Evolutionary conservation across 2,113 vertebrate species (phyloP), one percentile per base, ranked within the genome.

Genomic region (Hirundichthys speculiger): DNA sequence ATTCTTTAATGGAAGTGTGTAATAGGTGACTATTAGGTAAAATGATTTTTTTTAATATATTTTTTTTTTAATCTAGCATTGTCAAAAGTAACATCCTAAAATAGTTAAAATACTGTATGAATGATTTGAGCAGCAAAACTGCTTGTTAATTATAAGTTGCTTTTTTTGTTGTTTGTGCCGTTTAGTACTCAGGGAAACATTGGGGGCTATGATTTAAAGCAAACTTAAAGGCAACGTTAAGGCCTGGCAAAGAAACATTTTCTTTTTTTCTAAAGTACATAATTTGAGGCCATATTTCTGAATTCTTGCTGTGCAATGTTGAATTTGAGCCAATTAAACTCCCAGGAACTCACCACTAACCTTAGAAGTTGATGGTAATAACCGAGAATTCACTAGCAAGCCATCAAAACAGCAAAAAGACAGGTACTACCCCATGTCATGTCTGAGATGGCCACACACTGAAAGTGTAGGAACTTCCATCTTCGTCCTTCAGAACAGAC

Each of bases 401-500:
- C 75, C 42, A 80, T 73, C 20, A 81, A 79, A 86, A 71, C 75
- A 83, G 77, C 74, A 86, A 85, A 82, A 82, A 86, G 81, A 88
- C 78, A 74, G 75, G 86, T 84, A 90, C 86, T 88, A 91, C 86
- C 87, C 77, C 80, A 47, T 84, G 68, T 88, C 85, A 82, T 85
- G 86, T 90, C 83, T 88, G 87, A 86, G 84, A 88, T 82, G 86
- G 84, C 83, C 89, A 87, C 84, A 89, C 84, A 86, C 77, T 88
- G 67, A 86, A 86, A 76, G 85, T 90, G 86, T 88, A 74, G 84
- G 80, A 73, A 90, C 88, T 90, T 91, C 91, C 76, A 39, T 93
- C 93, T 92, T 94, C 92, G 42, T 92, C 89, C 92, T 88, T 93
- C 89, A 90, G 90, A 88, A 91, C 89, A 89, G 87, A 92, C 90